Evolutionary conservation across 2,113 vertebrate species (phyloP).

Genomic region (Cavia porcellus): DNA sequence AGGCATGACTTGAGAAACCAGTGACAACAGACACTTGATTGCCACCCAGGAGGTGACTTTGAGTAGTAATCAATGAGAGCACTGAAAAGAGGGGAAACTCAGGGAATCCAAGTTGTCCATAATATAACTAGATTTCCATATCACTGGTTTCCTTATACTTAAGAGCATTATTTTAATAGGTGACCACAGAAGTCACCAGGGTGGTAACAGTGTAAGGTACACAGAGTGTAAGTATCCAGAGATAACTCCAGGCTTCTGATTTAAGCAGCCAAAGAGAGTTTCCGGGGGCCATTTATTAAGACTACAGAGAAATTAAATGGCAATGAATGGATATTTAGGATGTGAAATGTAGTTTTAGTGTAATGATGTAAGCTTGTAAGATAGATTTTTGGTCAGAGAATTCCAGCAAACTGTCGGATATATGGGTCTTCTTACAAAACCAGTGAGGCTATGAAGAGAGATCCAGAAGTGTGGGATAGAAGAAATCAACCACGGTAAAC

Average conservation of each 20-base stretch:
- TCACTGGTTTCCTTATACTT: background rate
- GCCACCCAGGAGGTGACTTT: background rate
- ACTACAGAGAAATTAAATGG: background rate
- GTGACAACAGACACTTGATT: background rate
- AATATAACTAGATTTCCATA: background rate
- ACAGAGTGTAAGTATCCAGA: background rate
- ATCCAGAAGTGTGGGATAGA: background rate
- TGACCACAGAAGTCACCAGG: background rate
- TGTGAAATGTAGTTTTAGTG: background rate
- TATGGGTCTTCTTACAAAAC: background rate
- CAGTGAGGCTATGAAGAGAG: background rate
- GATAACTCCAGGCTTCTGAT: background rate
- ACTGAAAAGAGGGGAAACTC: background rate
- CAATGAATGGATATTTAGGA: background rate
- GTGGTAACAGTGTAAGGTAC: background rate
- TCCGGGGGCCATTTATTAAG: constrained; percentile 7
- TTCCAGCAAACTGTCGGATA: background rate
- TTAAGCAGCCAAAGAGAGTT: background rate
- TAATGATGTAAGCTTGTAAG: background rate
- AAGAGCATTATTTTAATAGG: background rate
- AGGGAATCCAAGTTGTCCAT: background rate
- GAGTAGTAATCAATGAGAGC: background rate
- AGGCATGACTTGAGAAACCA: background rate
- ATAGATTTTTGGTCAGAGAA: background rate
- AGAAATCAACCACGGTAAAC: background rate